Evolutionary conservation across 37 sponge, comb jelly and placozoan species (phyloP).

Genomic region (Spongia lamella): DNA sequence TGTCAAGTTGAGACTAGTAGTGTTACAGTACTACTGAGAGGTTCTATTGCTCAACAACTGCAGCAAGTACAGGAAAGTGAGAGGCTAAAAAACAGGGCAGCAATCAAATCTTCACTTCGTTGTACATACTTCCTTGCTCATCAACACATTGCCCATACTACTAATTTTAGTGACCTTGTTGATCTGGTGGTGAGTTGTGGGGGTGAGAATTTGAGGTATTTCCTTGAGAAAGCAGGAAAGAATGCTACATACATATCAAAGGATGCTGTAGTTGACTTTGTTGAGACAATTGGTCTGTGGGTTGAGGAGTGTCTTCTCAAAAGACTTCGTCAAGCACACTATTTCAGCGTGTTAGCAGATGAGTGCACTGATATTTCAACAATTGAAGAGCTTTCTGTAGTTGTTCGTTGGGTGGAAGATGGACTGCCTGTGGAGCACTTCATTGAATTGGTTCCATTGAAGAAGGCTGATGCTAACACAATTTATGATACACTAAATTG

Average conservation of each 20-base stretch:
- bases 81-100: constrained; percentile 53
- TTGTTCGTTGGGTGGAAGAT: constrained; percentile 72
- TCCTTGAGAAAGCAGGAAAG: constrained; percentile 54
- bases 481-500: no score
- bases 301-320: constrained; percentile 62
- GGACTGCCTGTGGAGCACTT: constrained; percentile 72
- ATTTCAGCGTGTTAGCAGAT: constrained; percentile 66
- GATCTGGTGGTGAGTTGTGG: constrained; percentile 72
- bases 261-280: constrained; percentile 56
- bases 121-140: constrained; percentile 66
- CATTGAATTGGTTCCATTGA: constrained; percentile 60
- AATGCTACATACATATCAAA: constrained; percentile 69
- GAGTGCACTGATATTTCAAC: constrained; percentile 73
- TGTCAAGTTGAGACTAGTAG: no score
- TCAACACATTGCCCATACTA: constrained; percentile 61
- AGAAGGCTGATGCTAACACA: constrained; percentile 43
- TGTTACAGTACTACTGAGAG: constrained; percentile 38
- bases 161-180: constrained; percentile 58
- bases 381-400: constrained; percentile 67
- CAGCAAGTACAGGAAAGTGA: constrained; percentile 33
- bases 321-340: constrained; percentile 38
- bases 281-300: constrained; percentile 53
- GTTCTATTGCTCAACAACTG: constrained; percentile 57
- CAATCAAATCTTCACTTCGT: constrained; percentile 59
- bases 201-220: constrained; percentile 45